Conservation (phyloP, 2,797 vertebrate genomes). For the Ataeniobius toweri region DNA sequence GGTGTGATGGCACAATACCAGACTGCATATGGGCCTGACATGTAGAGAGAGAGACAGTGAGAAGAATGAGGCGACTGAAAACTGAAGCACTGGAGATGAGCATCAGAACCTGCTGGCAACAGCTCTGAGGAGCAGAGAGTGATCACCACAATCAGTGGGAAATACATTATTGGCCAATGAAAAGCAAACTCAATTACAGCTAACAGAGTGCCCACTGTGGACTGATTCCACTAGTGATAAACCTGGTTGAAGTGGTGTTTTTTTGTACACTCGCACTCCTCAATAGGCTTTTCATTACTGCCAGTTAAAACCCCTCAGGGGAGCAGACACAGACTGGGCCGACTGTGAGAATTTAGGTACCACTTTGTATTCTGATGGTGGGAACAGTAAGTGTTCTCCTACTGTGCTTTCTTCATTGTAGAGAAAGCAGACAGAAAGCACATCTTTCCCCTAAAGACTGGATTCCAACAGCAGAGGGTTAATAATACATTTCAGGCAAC, state of each 20-base stretch:
- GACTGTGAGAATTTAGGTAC: neutral
- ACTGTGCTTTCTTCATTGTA: no score
- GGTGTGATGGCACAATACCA: constrained; percentile 94
- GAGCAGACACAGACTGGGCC: neutral
- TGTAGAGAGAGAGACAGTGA: neutral
- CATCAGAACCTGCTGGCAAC: neutral
- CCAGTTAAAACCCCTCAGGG: neutral
- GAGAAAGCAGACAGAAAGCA: neutral
- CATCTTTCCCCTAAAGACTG: neutral
- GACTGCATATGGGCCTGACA: constrained; percentile 97
- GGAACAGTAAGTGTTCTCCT: neutral
- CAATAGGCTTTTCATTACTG: neutral
- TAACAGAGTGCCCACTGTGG: neutral
- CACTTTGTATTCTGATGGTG: neutral
- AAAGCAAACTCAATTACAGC: neutral
- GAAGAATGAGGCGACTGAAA: constrained; percentile 1
- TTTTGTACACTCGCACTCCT: neutral
- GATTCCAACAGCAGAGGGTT: neutral
- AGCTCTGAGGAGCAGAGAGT: neutral
- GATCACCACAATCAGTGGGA: neutral
- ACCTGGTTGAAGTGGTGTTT: neutral
- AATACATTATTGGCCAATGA: neutral
- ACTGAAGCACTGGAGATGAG: constrained; percentile 7
- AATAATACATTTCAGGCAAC: neutral
- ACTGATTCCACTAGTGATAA: neutral